phyloP scores from a whole-genome alignment of 2,797 vertebrate species.

The Spondyliosoma cantharus region DNA sequence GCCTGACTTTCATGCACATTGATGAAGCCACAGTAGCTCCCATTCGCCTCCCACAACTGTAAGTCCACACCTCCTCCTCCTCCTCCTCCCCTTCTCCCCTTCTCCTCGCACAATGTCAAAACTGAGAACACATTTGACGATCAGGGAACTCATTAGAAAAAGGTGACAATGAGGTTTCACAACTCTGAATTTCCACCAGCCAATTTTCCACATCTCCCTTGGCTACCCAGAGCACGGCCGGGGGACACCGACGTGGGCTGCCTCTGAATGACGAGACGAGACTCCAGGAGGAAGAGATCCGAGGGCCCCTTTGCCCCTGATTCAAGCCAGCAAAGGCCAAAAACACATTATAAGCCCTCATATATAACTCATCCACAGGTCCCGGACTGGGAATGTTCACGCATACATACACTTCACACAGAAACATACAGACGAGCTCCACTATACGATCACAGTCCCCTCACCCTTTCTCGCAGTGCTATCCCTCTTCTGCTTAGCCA shows the following conservation, averaged over 20 bases:
- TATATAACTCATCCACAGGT: conserved; percentile 46
- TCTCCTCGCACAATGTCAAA: conserved; percentile 73
- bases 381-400: conserved; percentile 59
- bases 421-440: conserved; percentile 53
- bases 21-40: conserved; percentile 73
- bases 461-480: conserved; percentile 60
- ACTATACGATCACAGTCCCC: conserved; percentile 60
- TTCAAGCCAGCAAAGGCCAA: conserved; percentile 41
- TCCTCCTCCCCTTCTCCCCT: conserved; percentile 10
- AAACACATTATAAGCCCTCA: conserved; percentile 53
- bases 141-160: conserved; percentile 86
- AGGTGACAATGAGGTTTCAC: conserved; percentile 89
- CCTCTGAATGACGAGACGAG: conserved; percentile 61
- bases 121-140: conserved; percentile 76
- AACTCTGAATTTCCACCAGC: conserved; percentile 75
- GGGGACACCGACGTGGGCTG: conserved; percentile 69
- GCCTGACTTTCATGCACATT: conserved; percentile 77
- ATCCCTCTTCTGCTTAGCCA: conserved; percentile 85
- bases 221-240: conserved; percentile 66
- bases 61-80: conserved; percentile 58
- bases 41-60: conserved; percentile 45
- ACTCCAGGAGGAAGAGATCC: conserved; percentile 43
- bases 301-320: conserved; percentile 50
- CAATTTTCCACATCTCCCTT: conserved; percentile 76
- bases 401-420: conserved; percentile 60